Evolutionary conservation across 2,113 vertebrate species (phyloP).

Genomic region (Centropristis striata): DNA sequence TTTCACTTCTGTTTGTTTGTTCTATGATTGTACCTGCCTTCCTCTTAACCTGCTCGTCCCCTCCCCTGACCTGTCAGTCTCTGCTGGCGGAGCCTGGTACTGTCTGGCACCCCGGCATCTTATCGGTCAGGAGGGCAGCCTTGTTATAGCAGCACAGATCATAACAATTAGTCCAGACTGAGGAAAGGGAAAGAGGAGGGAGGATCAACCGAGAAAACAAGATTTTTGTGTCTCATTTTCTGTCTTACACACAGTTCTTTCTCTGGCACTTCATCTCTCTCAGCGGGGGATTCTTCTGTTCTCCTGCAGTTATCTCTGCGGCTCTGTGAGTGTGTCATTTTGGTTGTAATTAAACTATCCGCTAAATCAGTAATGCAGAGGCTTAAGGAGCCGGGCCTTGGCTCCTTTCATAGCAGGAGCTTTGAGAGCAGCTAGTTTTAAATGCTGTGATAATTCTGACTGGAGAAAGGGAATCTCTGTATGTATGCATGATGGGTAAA

Average conservation of each 20-base stretch:
- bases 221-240: conserved; percentile 8
- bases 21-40: background rate
- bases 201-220: conserved; percentile 28
- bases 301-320: conserved; percentile 41
- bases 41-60: background rate
- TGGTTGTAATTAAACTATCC: conserved; percentile 64
- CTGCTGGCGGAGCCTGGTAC: background rate
- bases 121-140: conserved; percentile 45
- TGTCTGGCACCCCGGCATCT: background rate
- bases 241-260: background rate
- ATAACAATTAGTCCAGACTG: conserved; percentile 64
- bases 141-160: conserved; percentile 59
- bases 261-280: conserved; percentile 30
- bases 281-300: conserved; percentile 39
- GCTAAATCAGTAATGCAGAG: conserved; percentile 47
- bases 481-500: conserved; percentile 14
- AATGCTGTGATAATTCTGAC: conserved; percentile 26
- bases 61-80: background rate
- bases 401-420: conserved; percentile 25
- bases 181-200: background rate
- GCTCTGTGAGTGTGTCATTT: conserved; percentile 30
- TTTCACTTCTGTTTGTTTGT: background rate
- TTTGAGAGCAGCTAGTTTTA: conserved; percentile 29
- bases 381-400: conserved; percentile 4
- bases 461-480: conserved; percentile 10